These are phyloP conservation scores for Otolemur crassicaudatus DNA, from an alignment of 2,797 vertebrate species.

Conservation along the genomic window DNA sequence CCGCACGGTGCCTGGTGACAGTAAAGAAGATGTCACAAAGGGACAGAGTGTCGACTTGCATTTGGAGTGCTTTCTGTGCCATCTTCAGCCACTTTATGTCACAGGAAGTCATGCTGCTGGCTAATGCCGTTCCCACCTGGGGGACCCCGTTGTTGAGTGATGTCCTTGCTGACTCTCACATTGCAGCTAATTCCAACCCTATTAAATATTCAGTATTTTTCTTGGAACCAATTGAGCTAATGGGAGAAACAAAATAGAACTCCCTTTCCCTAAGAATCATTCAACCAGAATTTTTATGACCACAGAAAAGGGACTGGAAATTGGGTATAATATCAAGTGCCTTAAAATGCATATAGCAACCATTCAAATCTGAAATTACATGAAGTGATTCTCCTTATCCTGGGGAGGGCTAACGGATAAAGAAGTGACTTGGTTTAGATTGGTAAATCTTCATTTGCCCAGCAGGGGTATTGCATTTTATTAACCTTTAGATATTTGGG, in stretches of 20 bases:
- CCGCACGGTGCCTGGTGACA: not conserved
- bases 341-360: not conserved
- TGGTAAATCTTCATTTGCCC: not conserved
- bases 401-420: not conserved
- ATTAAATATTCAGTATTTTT: constrained; percentile 65
- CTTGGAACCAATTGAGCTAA: constrained; percentile 61
- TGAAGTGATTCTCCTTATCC: not conserved
- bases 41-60: not conserved
- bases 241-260: constrained; percentile 41
- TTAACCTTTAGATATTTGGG: constrained; percentile 32
- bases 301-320: not conserved
- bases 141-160: not conserved
- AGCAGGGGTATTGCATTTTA: not conserved
- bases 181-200: constrained; percentile 49
- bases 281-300: constrained; percentile 55
- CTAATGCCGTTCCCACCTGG: not conserved
- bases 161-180: constrained; percentile 18
- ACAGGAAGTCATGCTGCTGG: not conserved
- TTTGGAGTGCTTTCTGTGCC: constrained; percentile 36
- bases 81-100: constrained; percentile 36
- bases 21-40: constrained; percentile 28
- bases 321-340: not conserved
- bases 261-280: constrained; percentile 48
- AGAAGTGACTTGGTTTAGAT: constrained; percentile 25
- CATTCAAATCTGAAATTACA: constrained; percentile 38